A percentile compares a stretch with the other conserved stretches of the same genome.
phyloP scores from a whole-genome alignment of 2,888 invertebrate genomes.

The Stenoptilia bipunctidactyla region DNA sequence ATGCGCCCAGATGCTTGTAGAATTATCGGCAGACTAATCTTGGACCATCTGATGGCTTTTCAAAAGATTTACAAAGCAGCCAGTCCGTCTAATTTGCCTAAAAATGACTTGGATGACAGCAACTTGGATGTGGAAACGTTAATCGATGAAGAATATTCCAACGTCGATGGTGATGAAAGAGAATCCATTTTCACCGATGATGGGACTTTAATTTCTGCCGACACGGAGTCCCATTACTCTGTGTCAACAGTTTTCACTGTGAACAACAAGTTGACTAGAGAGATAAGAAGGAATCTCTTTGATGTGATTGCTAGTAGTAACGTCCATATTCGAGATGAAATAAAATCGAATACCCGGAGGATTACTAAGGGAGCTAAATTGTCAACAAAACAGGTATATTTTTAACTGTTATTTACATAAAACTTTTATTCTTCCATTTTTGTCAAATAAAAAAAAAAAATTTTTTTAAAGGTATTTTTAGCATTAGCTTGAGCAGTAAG shows the following conservation, averaged over 20 bases:
- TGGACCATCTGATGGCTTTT: constrained; percentile 66
- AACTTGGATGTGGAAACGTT: constrained; percentile 49
- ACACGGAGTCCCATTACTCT: constrained; percentile 53
- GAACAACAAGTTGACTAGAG: constrained; percentile 41
- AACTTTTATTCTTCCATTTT: too few relatives aligned
- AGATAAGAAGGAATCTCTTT: constrained; percentile 52
- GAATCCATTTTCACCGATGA: constrained; percentile 53
- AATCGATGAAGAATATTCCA: constrained; percentile 61
- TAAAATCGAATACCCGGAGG: constrained; percentile 51
- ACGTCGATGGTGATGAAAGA: constrained; percentile 51
- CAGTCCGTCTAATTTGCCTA: constrained; percentile 33
- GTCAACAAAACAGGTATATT: constrained; percentile 61
- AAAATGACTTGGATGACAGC: constrained; percentile 43
- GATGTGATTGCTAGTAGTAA: constrained; percentile 55
- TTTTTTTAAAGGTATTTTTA: too few relatives aligned
- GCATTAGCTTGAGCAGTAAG: too few relatives aligned
- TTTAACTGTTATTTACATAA: too few relatives aligned
- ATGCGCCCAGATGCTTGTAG: constrained; percentile 72
- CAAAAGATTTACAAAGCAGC: constrained; percentile 59
- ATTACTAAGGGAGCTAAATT: constrained; percentile 60
- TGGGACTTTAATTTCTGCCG: constrained; percentile 47
- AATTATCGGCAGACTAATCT: constrained; percentile 64
- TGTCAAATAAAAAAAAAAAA: too few relatives aligned
- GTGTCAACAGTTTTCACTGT: constrained; percentile 51
- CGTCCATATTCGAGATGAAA: constrained; percentile 47